Percentiles rank a stretch among this genome's conserved stretches.
Evolutionary conservation across 2,888 invertebrate genomes (phyloP).

Genomic region (Drosophila helvetica): DNA sequence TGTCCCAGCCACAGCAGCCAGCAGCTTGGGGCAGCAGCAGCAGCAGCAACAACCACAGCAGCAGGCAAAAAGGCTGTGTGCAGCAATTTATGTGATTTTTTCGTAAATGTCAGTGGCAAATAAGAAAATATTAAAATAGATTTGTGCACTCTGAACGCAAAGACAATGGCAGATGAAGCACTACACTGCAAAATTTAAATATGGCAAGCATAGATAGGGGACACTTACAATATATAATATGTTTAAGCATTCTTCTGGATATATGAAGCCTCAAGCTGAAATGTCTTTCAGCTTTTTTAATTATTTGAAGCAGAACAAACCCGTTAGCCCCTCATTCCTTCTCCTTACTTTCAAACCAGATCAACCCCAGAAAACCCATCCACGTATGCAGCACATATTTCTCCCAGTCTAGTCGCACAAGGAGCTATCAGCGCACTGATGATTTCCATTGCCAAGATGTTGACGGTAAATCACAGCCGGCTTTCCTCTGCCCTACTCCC

Average conservation of each 20-base stretch:
- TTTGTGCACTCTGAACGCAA: constrained; percentile 64
- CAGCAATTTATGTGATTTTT: constrained; percentile 76
- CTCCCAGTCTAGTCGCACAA: constrained; percentile 21
- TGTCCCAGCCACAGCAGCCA: neutral
- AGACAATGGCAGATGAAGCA: constrained; percentile 56
- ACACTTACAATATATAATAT: constrained; percentile 4
- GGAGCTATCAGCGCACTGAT: constrained; percentile 33
- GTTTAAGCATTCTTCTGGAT: neutral
- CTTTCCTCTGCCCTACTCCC: constrained; percentile 24
- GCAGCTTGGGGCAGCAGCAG: neutral
- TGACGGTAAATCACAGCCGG: constrained; percentile 57
- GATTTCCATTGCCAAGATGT: constrained; percentile 59
- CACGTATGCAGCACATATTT: constrained; percentile 1
- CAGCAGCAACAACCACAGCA: constrained; percentile 14
- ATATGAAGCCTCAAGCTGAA: too few relatives aligned
- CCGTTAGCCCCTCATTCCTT: too few relatives aligned
- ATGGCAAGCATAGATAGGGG: constrained; percentile 7
- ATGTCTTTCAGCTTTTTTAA: too few relatives aligned
- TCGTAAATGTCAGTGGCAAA: constrained; percentile 78
- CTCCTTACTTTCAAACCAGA: too few relatives aligned
- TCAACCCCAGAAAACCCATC: too few relatives aligned
- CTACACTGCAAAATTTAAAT: constrained; percentile 49
- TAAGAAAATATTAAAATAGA: constrained; percentile 80
- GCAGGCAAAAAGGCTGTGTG: constrained; percentile 69
- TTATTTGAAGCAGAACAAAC: too few relatives aligned